Base-by-base conservation (phyloP, 2,888 invertebrate species). In the Melanostoma scalare region DNA sequence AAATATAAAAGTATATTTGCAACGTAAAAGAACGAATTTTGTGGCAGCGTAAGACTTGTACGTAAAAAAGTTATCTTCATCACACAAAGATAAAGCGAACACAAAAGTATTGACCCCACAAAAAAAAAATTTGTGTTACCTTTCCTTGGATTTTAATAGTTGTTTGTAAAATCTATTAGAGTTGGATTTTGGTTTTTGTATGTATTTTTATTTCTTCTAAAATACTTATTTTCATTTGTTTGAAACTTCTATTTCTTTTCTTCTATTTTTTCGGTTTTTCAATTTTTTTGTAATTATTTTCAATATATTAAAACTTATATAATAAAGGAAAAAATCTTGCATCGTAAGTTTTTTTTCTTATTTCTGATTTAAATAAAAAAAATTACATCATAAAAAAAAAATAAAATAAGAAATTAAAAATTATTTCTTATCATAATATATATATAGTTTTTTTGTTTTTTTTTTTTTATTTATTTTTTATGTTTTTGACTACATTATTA, bases 311-410 rank as follows among this genome's bases (percentile, higher is more conserved):
- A 86, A 87, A 87, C 88, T 89, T 89, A 89, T 86, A 86, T 78
- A 85, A 82, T 87, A 87, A 87, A 89, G 87, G 86, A 86, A 86
- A 87, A 87, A 87, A 86, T 87, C 86, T 87, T 87, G 87, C 85
- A 87, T 86, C 86, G 86, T 87, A 86, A 86, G 86, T 87, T 88
- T 87, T 86, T 85, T 86, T 86, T 89, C 86, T 88, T 89, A 86
- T 88, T 86, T 88, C 87, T 88, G 87, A 86, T 87, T 89, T 89
- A 89, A 87, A 88, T 89, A 88, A 90, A 90, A 87, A 63, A 89
- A 90, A 89, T 88, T 89, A 90, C 90, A 89, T 89, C 88, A 89
- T 90, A 90, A 88, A 90, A 89, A 90, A 89, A 90, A 89, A 89
- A 88, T 89, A 87, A 86, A 87, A 88, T 89, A 90, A 89, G 88